phyloP scores from a whole-genome alignment of 1,140 invertebrate species.

The Euura saliciscinereae region DNA sequence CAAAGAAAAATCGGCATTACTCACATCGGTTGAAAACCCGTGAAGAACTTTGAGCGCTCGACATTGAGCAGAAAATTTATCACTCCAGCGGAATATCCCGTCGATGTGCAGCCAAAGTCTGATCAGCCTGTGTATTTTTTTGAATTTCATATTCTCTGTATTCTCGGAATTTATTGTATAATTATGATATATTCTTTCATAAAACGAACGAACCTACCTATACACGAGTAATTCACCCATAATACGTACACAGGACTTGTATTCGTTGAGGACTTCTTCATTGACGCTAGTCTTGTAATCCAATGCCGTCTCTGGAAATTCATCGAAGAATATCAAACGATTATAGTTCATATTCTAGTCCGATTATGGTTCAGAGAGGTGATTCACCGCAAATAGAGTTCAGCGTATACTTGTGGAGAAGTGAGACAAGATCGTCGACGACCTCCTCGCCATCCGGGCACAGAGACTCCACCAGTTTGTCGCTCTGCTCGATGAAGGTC shows the following conservation, averaged over 20 bases:
- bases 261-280: constrained; percentile 36
- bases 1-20: too few species aligned
- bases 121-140: constrained; percentile 57
- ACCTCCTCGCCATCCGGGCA: constrained; percentile 42
- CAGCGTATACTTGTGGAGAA: constrained; percentile 66
- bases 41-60: constrained; percentile 71
- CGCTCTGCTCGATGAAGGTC: constrained; percentile 70
- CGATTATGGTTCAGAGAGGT: too few species aligned
- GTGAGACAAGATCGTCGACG: constrained; percentile 62
- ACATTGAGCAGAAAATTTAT: constrained; percentile 58
- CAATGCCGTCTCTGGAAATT: constrained; percentile 41
- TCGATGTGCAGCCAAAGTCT: constrained; percentile 66
- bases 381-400: constrained; percentile 72
- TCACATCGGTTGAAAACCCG: constrained; percentile 68
- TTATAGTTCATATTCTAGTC: too few species aligned
- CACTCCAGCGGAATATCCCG: constrained; percentile 60
- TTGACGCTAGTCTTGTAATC: constrained; percentile 25
- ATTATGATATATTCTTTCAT: not conserved
- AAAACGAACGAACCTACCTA: constrained; percentile 23
- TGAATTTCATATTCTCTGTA: constrained; percentile 41
- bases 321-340: too few species aligned
- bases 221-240: constrained; percentile 28
- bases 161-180: constrained; percentile 4
- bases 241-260: constrained; percentile 32
- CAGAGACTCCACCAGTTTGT: constrained; percentile 61